Evolutionary conservation across 2,113 vertebrate genomes (phyloP), one percentile per base, ranked within the genome.

Genomic region (Ariopsis seemanni): DNA sequence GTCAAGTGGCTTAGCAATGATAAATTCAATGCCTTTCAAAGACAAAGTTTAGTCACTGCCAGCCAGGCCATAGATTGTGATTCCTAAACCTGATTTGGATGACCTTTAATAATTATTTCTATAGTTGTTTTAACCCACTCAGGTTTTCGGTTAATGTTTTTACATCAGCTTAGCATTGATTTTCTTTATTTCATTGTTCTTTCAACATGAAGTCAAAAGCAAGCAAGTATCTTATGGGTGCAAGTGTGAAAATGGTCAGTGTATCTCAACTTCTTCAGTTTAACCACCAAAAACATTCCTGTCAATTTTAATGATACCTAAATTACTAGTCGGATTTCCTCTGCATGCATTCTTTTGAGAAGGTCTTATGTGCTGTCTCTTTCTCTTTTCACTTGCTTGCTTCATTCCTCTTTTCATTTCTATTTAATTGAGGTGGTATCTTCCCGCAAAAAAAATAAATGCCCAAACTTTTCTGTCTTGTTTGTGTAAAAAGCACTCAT

Each of bases 401-500:
- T 91, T 84, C 87, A 88, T 90, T 86, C 84, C 87, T 92, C 85
- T 92, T 89, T 89, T 58, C 89, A 84, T 93, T 92, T 91, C 79
- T 90, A 91, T 90, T 91, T 79, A 89, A 86, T 93, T 93, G 82
- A 91, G 92, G 90, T 94, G 92, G 92, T 94, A 91, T 93, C 92
- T 92, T 88, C 87, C 91, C 86, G 90, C 93, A 34, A 85, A 81
- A 58, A 42, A 58, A 96, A 94, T 96, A 95, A 95, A 96, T 95
- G 90, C 94, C 93, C 94, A 93, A 94, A 94, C 95, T 90, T 95
- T 89, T 96, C 92, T 96, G 93, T 96, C 94, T 95, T 89, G 83
- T 96, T 95, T 93, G 94, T 91, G 94, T 93, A 94, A 95, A 96
- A 96, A 96, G 95, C 95, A 93, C 93, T 95, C 95, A 95, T 94